Conservation (phyloP, 2,113 vertebrate species). For the Petrocephalus zakoni region DNA sequence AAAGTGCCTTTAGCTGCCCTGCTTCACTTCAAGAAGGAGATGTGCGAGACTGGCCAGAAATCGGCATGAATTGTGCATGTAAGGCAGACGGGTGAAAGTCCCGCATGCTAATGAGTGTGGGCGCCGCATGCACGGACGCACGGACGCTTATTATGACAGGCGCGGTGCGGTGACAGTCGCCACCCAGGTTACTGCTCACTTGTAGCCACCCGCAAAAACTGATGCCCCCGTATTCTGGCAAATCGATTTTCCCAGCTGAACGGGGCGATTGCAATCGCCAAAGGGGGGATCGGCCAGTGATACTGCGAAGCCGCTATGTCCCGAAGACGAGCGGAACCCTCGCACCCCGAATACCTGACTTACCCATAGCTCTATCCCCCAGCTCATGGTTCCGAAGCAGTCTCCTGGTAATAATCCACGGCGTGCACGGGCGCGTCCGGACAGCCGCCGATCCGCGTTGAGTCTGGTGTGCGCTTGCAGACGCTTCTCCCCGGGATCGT, state of each 20-base stretch:
- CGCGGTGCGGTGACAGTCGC: background rate
- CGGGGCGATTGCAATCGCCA: background rate
- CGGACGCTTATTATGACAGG: slow-evolving; percentile 1
- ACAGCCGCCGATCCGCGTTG: background rate
- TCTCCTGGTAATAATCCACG: slow-evolving; percentile 15
- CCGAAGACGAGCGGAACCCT: background rate
- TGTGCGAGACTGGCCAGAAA: background rate
- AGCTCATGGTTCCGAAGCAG: slow-evolving; percentile 19
- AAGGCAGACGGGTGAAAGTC: background rate
- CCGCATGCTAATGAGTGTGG: no score
- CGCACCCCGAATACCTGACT: background rate
- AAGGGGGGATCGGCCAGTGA: background rate
- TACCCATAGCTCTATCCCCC: slow-evolving; percentile 26
- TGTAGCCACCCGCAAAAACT: background rate
- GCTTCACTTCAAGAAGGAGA: background rate
- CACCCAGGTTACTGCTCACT: background rate
- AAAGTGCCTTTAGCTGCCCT: background rate
- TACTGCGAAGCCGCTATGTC: slow-evolving; percentile 13
- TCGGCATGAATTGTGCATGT: background rate
- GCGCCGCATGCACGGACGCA: no score
- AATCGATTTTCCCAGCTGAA: background rate
- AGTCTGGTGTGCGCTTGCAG: background rate
- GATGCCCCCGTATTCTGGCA: background rate
- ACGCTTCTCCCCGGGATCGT: background rate
- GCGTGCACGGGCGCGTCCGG: background rate